Base-by-base conservation (phyloP, 2,113 vertebrate genomes). In the Peromyscus polionotus region DNA sequence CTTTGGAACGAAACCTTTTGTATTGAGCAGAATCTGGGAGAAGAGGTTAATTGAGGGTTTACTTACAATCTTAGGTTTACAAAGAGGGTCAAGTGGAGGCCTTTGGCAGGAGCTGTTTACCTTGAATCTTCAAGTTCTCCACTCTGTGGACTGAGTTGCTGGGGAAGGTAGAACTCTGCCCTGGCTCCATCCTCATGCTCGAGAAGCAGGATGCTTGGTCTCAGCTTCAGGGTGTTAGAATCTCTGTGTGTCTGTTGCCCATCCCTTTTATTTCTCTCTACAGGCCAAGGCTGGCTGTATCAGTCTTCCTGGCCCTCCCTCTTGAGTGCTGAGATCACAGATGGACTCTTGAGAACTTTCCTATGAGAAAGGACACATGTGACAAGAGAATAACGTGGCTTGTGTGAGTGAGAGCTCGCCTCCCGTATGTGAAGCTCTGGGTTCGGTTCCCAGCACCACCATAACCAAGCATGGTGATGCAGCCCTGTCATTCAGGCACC, bases 31-130 rank as follows among this genome's bases (percentile, higher is more conserved):
- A 79, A 85, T 59, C 92, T 10, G 63, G 93, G 86, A 91, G 86
- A n/a, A 88, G 92, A 97, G 96, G 93, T 96, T 97, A 94, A 97
- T 93, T 92, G 92, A 84, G 75, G 93, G 83, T 73, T 90, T 96
- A 95, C 95, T 95, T 88, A 84, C 87, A 75, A 11, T 81, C 89
- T 95, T 61, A 76, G 81, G 31, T 92, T 92, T 83, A 63, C 91
- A 63, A 36, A 85, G 75, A 94, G 86, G 91, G 95, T 81, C 92
- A 94, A 91, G 83, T n/a, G 57, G 91, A 79, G 77, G 28, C 68
- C 48, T 77, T 77, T 57, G 6, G 9, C 33, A 7, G 65, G 72
- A 77, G 63, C 17, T 93, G 70, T 92, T 93, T 94, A 83, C 72
- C 91, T 63, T 0, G 5, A 59, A 51, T 36, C 67, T 16, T 63